A percentile compares a stretch with the other conserved stretches of the same genome.
Evolutionary conservation across 2,888 invertebrate genomes (phyloP).

Genomic region (Gymnosoma rotundatum): DNA sequence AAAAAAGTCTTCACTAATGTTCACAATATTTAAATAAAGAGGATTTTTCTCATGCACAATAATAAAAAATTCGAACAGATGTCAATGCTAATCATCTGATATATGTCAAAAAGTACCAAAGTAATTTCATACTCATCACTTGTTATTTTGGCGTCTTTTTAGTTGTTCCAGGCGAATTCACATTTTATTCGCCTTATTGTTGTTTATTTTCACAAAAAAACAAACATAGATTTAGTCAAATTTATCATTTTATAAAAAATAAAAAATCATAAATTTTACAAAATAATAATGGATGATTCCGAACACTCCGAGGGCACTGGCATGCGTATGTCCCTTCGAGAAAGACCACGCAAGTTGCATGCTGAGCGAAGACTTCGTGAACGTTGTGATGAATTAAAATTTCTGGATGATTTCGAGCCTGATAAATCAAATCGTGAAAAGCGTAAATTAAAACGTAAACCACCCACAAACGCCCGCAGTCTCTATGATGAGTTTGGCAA

Average conservation of each 20-base stretch:
- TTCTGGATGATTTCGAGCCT: constrained; percentile 88
- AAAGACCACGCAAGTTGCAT: constrained; percentile 74
- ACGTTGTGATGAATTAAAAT: constrained; percentile 75
- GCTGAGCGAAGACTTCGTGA: constrained; percentile 72
- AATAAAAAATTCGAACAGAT: too few species aligned
- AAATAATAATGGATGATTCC: constrained; percentile 71
- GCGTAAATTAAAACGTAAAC: constrained; percentile 87
- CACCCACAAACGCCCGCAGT: constrained; percentile 72
- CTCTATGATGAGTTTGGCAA: constrained; percentile 88
- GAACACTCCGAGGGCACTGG: constrained; percentile 71
- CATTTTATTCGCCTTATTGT: neutral
- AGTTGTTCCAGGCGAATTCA: neutral
- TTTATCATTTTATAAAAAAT: neutral
- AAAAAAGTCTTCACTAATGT: too few species aligned
- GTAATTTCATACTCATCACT: neutral
- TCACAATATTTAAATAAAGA: too few species aligned
- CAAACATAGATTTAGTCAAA: neutral
- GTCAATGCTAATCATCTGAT: too few species aligned
- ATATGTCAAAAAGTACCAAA: too few species aligned
- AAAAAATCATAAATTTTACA: neutral
- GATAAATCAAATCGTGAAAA: constrained; percentile 90
- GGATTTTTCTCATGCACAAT: too few species aligned
- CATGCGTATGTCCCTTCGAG: constrained; percentile 74
- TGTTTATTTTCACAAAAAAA: constrained; percentile 30
- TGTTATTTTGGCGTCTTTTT: neutral